Percentiles rank a stretch among this genome's conserved stretches.
phyloP scores from a whole-genome alignment of 30 jellyfish, hydroid and myxozoan species.

The Sanderia malayensis region DNA sequence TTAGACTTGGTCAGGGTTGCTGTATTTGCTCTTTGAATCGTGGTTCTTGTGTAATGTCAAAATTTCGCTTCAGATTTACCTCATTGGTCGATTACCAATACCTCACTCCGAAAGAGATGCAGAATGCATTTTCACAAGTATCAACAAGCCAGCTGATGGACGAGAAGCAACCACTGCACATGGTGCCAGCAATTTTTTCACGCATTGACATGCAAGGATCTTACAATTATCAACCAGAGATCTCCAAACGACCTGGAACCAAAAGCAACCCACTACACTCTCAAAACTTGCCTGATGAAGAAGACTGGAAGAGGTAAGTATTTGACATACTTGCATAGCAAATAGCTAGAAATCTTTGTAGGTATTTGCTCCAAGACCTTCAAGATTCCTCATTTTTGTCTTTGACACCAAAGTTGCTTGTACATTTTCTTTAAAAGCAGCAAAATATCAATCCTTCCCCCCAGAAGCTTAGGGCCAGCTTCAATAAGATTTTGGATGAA shows the following conservation, averaged over 20 bases:
- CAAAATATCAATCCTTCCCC: background rate
- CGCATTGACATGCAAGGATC: slow-evolving; percentile 72
- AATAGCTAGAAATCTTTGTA: too few species aligned
- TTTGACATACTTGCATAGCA: too few species aligned
- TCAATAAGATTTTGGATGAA: background rate
- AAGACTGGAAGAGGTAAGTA: slow-evolving; percentile 30
- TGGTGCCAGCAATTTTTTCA: slow-evolving; percentile 72
- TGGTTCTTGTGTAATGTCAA: too few species aligned
- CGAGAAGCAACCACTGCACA: slow-evolving; percentile 62
- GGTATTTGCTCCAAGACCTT: too few species aligned
- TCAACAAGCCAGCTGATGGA: slow-evolving; percentile 50
- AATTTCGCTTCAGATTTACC: slow-evolving; percentile 36
- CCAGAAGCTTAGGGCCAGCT: background rate
- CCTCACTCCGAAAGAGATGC: slow-evolving; percentile 63
- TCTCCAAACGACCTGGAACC: slow-evolving; percentile 15
- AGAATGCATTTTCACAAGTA: slow-evolving; percentile 51
- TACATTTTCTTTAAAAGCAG: background rate
- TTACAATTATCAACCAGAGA: slow-evolving; percentile 70
- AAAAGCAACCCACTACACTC: slow-evolving; percentile 12
- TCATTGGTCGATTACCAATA: slow-evolving; percentile 84
- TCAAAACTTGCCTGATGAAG: slow-evolving; percentile 3
- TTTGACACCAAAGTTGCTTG: background rate
- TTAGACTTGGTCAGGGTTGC: too few species aligned
- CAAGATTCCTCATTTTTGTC: too few species aligned
- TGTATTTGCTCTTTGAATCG: too few species aligned